These are phyloP conservation scores for Nomada fabriciana DNA, from an alignment of 2,888 invertebrate species.

Conservation along the genomic window DNA sequence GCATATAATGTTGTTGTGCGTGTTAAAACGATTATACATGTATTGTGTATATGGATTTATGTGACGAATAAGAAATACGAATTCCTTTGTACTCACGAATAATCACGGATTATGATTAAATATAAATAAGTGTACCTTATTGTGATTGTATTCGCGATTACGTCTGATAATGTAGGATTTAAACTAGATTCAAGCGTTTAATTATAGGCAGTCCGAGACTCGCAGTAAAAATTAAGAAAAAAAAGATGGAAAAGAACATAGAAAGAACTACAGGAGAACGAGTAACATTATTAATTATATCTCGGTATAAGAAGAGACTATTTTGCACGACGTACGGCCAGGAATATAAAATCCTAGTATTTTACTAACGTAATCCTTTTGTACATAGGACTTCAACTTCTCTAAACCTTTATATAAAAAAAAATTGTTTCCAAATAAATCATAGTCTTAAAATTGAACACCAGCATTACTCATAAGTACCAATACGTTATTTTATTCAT, in stretches of 20 bases:
- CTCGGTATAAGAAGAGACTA: conserved; percentile 57
- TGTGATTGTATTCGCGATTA: conserved; percentile 27
- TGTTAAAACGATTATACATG: conserved; percentile 23
- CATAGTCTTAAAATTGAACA: conserved; percentile 68
- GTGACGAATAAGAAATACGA: background rate
- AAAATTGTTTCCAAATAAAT: conserved; percentile 77
- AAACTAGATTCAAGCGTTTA: conserved; percentile 69
- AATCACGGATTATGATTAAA: conserved; percentile 28
- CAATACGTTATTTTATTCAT: too few species aligned
- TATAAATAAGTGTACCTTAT: conserved; percentile 59
- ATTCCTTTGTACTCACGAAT: conserved; percentile 35
- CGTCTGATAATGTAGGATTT: conserved; percentile 32
- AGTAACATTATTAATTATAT: conserved; percentile 59
- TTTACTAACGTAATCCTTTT: conserved; percentile 73
- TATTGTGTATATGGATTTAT: conserved; percentile 15
- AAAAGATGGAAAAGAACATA: too few species aligned
- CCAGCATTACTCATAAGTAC: background rate
- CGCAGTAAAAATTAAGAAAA: conserved; percentile 30
- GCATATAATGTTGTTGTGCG: conserved; percentile 33
- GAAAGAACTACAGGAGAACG: conserved; percentile 10
- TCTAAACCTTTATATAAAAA: conserved; percentile 76
- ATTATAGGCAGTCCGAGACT: conserved; percentile 41
- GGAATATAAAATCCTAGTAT: conserved; percentile 77
- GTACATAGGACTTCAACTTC: conserved; percentile 75
- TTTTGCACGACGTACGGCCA: conserved; percentile 58